Percentiles rank a stretch among this genome's conserved stretches.
phyloP scores from a whole-genome alignment of 1,140 invertebrate species.

The silkworm (Bombyx mori) region ASM3026992v2 NC_085120.1:12798501-12799000 shows the following conservation, averaged over 20 bases:
- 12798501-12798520: not conserved
- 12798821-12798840: conserved; percentile 27
- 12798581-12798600: too few relatives aligned
- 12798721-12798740: conserved; percentile 64
- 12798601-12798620: too few relatives aligned
- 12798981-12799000: conserved; percentile 39
- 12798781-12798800: conserved; percentile 56
- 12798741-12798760: conserved; percentile 46
- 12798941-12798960: conserved; percentile 51
- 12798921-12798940: conserved; percentile 59
- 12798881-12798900: conserved; percentile 45
- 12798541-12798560: too few relatives aligned
- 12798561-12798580: too few relatives aligned
- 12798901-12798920: conserved; percentile 45
- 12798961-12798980: conserved; percentile 21
- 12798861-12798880: conserved; percentile 59
- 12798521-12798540: too few relatives aligned
- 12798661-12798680: conserved; percentile 35
- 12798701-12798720: conserved; percentile 8
- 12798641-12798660: conserved; percentile 24
- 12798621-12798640: conserved; percentile 17
- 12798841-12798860: conserved; percentile 59
- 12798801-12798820: conserved; percentile 22
- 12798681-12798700: conserved; percentile 37
- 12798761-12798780: conserved; percentile 66